phyloP scores from a whole-genome alignment of 2,888 invertebrate genomes.

The Dyspetes luteomarginatus region DNA sequence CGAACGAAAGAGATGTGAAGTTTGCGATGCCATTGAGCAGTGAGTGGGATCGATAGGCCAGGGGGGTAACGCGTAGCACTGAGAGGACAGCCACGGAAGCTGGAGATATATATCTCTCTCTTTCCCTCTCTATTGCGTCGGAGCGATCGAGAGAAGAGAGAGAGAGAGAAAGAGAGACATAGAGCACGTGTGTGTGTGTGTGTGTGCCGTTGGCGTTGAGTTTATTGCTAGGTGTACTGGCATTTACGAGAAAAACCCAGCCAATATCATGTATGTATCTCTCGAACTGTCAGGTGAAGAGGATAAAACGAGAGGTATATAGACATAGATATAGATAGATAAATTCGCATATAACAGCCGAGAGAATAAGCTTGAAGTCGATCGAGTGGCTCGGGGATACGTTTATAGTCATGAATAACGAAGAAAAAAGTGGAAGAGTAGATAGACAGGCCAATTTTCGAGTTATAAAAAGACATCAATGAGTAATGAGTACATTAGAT shows the following conservation, averaged over 20 bases:
- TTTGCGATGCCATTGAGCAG: constrained; percentile 44
- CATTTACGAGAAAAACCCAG: constrained; percentile 58
- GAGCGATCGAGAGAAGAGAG: background rate
- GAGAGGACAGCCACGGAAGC: constrained; percentile 21
- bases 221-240: constrained; percentile 56
- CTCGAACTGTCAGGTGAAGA: constrained; percentile 50
- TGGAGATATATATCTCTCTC: constrained; percentile 15
- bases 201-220: constrained; percentile 40
- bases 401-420: background rate
- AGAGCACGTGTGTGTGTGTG: constrained; percentile 7
- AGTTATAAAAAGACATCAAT: background rate
- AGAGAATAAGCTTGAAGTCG: background rate
- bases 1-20: constrained; percentile 48
- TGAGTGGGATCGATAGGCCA: constrained; percentile 27
- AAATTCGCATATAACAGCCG: background rate
- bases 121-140: constrained; percentile 7
- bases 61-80: background rate
- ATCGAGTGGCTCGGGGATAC: background rate
- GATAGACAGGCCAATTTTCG: background rate
- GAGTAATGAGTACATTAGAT: background rate
- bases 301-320: constrained; percentile 36
- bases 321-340: background rate
- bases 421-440: background rate
- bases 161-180: background rate
- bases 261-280: constrained; percentile 56